Base-by-base conservation (phyloP, 2,113 vertebrate genomes). In the Pterocles burchelli region DNA sequence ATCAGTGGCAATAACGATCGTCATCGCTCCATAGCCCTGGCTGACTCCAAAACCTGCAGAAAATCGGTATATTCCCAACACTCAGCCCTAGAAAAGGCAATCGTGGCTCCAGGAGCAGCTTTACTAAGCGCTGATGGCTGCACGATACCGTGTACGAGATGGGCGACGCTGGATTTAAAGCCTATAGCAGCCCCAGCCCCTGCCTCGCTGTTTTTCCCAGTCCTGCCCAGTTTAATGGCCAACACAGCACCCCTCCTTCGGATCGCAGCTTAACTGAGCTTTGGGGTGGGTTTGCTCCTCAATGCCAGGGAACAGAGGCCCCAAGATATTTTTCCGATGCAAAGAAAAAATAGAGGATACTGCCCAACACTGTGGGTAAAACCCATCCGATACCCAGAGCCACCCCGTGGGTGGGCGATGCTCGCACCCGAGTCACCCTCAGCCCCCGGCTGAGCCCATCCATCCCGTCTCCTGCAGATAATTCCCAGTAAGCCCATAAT, bases 261-360 rank as follows among this genome's bases (percentile, higher is more conserved):
- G 43, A 4, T 3, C 9, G 0, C 2, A 77, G 55, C 10, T 61
- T 15, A 11, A 16, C 1, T 4, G 43, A 2, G 1, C 2, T 25
- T 46, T 11, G 29, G 57, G 34, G 2, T 9, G 59, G 26, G 20
- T 13, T 29, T 31, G 67, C 22, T 85, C 43, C 73, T 48, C 2
- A 0, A 7, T 24, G 26, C 31, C 25, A 8, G 70, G 74, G 36
- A n/a, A 4, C 34, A 45, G 38, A 86, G 8, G 4, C 20, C 61
- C 4, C n/a, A 11, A 31, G 58, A 11, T 5, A 7, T 65, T 28
- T 6, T 34, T 26, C 26, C 57, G 45, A 36, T 21, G 15, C 5
- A 15, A 57, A 38, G 26, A 41, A 41, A 29, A 46, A 31, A 4
- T 0, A 29, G 45, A 58, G 11, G 13, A 6, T 21, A 3, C 18